Conservation (phyloP, 2,888 invertebrate genomes). For the Parnassius apollo region DNA sequence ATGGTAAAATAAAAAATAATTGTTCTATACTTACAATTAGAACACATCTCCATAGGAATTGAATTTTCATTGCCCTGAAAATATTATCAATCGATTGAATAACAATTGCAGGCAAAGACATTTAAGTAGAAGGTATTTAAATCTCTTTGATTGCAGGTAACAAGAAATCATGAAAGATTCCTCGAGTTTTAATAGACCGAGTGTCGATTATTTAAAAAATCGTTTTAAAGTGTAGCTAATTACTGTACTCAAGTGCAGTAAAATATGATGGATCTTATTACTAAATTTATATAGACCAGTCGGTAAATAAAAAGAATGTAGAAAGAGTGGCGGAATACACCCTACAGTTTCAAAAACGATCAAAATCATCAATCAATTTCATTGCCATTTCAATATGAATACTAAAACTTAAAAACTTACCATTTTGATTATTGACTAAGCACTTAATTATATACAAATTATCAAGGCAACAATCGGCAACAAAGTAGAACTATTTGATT, state of each 20-base stretch:
- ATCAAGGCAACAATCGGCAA: slow-evolving; percentile 23
- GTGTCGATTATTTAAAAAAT: too few relatives aligned
- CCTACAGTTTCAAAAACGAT: slow-evolving; percentile 10
- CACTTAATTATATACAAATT: slow-evolving; percentile 10
- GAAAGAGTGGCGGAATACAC: slow-evolving; percentile 13
- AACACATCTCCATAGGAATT: slow-evolving; percentile 98
- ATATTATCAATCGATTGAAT: slow-evolving; percentile 19
- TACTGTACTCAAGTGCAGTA: too few relatives aligned
- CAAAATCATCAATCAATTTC: slow-evolving; percentile 4
- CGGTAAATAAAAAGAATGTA: slow-evolving; percentile 3
- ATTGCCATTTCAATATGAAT: background rate
- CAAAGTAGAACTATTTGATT: slow-evolving; percentile 15
- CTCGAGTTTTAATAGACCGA: too few relatives aligned
- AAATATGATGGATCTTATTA: slow-evolving; percentile 8
- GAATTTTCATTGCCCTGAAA: slow-evolving; percentile 97
- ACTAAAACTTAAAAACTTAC: slow-evolving; percentile 22
- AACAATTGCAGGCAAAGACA: too few relatives aligned
- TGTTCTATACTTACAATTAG: slow-evolving; percentile 89
- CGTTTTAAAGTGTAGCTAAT: too few relatives aligned
- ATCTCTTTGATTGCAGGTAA: too few relatives aligned
- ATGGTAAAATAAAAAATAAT: background rate
- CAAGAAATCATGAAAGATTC: too few relatives aligned
- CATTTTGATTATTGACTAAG: slow-evolving; percentile 30
- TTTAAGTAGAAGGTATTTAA: too few relatives aligned
- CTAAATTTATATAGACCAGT: background rate